A percentile compares a stretch with the other conserved stretches of the same genome.
phyloP scores from a whole-genome alignment of 2,888 invertebrate species.

The Furcula furcula region DNA sequence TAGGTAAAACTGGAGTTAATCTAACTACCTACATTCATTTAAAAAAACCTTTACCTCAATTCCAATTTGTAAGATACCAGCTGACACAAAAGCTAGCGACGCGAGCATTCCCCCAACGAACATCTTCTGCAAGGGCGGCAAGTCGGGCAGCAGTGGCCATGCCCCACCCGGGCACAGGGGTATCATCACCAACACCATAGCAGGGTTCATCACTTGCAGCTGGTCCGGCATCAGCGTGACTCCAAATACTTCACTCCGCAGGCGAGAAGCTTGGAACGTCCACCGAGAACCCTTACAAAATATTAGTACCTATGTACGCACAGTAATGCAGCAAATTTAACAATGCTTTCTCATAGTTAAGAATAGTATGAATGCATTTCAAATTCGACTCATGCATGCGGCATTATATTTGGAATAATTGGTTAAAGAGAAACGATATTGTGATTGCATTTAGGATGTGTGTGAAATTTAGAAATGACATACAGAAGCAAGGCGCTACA shows the following conservation, averaged over 20 bases:
- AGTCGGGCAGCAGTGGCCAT: conserved; percentile 65
- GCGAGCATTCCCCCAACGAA: conserved; percentile 80
- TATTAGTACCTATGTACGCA: too few species aligned
- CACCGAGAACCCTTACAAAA: conserved; percentile 86
- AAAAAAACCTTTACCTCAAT: conserved; percentile 73
- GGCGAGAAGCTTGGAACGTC: conserved; percentile 89
- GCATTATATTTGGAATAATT: too few species aligned
- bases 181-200: conserved; percentile 86
- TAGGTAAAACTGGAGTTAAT: too few species aligned
- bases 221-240: conserved; percentile 87
- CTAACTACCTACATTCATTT: too few species aligned
- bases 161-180: conserved; percentile 82
- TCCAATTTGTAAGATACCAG: conserved; percentile 84
- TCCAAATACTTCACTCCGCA: conserved; percentile 82
- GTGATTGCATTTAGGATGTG: too few species aligned
- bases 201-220: conserved; percentile 90
- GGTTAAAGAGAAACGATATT: too few species aligned
- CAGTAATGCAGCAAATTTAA: too few species aligned
- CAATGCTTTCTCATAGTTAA: too few species aligned
- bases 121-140: conserved; percentile 87
- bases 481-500: too few species aligned
- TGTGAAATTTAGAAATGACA: too few species aligned
- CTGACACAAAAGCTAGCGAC: conserved; percentile 84
- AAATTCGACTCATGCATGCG: too few species aligned
- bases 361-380: too few species aligned